These are phyloP conservation scores for Heteromyza rotundicornis DNA, from an alignment of 2,888 invertebrate species.

Conservation along the genomic window DNA sequence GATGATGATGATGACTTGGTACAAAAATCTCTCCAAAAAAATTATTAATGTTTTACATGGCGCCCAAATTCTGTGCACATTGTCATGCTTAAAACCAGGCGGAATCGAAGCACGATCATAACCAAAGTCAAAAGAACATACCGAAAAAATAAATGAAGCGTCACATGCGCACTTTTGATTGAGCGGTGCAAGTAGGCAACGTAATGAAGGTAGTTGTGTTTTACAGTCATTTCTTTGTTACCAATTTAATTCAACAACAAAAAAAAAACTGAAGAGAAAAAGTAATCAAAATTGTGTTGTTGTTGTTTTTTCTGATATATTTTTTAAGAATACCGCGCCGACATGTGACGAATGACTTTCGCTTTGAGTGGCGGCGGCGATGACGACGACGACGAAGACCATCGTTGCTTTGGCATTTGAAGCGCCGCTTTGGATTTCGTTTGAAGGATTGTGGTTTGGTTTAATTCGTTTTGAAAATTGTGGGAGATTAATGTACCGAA, in stretches of 20 bases:
- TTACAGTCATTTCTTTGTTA: neutral
- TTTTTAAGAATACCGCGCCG: slow-evolving; percentile 6
- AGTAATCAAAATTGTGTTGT: neutral
- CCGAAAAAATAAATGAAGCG: neutral
- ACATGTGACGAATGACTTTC: slow-evolving; percentile 15
- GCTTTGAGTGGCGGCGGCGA: slow-evolving; percentile 2
- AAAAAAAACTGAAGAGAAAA: too few relatives aligned
- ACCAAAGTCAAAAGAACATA: neutral
- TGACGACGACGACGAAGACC: too few relatives aligned
- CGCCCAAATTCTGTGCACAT: neutral
- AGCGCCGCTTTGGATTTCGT: neutral
- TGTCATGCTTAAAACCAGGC: slow-evolving; percentile 1
- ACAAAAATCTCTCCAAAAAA: too few relatives aligned
- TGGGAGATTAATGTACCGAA: neutral
- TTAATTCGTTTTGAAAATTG: neutral
- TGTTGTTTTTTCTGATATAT: neutral
- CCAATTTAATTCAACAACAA: slow-evolving; percentile 3
- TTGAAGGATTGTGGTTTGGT: slow-evolving; percentile 2
- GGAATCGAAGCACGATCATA: neutral
- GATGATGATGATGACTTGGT: too few relatives aligned
- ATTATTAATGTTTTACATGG: slow-evolving; percentile 1
- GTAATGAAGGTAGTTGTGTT: slow-evolving; percentile 3
- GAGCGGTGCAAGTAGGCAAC: neutral
- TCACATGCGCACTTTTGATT: neutral
- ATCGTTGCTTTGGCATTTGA: neutral